These are phyloP conservation scores for Graptemys geographica DNA, from an alignment of 2,797 vertebrate species.

Conservation along the genomic window DNA sequence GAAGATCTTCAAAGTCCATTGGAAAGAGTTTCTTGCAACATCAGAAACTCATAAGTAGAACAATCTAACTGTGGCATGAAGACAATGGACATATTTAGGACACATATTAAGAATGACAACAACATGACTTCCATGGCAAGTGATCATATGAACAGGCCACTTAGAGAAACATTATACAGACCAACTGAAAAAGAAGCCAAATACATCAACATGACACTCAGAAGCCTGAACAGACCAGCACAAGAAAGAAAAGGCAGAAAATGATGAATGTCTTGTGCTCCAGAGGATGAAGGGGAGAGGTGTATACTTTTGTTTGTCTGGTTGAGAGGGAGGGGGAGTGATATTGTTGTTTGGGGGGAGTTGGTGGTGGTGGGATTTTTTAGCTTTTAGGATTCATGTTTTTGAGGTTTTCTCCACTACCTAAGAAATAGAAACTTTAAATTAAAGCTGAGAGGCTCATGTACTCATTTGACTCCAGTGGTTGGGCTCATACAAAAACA, in stretches of 20 bases:
- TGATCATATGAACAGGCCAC: not conserved
- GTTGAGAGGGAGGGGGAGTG: no score
- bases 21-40: not conserved
- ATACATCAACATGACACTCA: not conserved
- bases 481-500: not conserved
- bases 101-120: not conserved
- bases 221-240: not conserved
- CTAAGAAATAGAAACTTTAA: not conserved
- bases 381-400: not conserved
- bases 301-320: not conserved
- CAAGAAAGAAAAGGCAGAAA: not conserved
- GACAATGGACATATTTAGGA: not conserved
- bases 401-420: not conserved
- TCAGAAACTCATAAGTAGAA: not conserved
- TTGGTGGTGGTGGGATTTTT: no score
- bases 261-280: not conserved
- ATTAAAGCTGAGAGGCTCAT: not conserved
- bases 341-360: not conserved
- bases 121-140: not conserved
- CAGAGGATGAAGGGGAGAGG: not conserved
- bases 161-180: not conserved
- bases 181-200: not conserved
- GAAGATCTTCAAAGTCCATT: not conserved
- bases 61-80: not conserved
- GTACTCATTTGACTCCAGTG: not conserved